Evolutionary conservation across 2,888 invertebrate species (phyloP).

Genomic region (Teinopalpus imperialis): DNA sequence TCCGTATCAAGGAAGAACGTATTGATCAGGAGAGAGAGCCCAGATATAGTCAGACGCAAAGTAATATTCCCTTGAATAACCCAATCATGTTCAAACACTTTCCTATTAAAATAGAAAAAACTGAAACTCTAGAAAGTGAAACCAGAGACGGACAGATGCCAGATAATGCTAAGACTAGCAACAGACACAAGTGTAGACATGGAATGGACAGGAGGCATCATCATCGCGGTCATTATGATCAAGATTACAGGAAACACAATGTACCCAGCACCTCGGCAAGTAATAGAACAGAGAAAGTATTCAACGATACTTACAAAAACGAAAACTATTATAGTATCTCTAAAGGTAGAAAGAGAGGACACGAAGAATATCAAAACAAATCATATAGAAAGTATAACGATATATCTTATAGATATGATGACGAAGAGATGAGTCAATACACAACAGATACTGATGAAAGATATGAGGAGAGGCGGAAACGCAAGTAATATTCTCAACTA

Average conservation of each 20-base stretch:
- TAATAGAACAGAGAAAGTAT: not conserved
- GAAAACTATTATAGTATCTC: constrained; percentile 14
- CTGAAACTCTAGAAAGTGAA: no score
- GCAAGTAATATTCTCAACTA: constrained; percentile 7
- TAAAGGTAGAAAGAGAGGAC: constrained; percentile 15
- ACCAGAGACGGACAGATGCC: no score
- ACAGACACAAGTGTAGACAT: no score
- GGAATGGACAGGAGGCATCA: no score
- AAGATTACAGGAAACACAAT: no score
- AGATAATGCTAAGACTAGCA: no score
- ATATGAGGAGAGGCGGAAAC: constrained; percentile 1
- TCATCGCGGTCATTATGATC: no score
- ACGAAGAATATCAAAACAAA: not conserved
- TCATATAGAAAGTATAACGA: not conserved
- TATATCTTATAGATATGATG: not conserved
- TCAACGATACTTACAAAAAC: not conserved
- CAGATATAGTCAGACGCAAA: no score
- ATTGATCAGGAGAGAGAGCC: no score
- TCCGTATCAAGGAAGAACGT: no score
- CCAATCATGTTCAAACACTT: no score
- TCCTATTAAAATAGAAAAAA: not conserved
- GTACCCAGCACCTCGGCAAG: not conserved
- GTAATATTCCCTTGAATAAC: no score
- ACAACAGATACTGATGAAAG: not conserved
- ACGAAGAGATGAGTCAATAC: not conserved